Conservation (phyloP, 2,888 invertebrate species). For the Polydrusus tereticollis region DNA sequence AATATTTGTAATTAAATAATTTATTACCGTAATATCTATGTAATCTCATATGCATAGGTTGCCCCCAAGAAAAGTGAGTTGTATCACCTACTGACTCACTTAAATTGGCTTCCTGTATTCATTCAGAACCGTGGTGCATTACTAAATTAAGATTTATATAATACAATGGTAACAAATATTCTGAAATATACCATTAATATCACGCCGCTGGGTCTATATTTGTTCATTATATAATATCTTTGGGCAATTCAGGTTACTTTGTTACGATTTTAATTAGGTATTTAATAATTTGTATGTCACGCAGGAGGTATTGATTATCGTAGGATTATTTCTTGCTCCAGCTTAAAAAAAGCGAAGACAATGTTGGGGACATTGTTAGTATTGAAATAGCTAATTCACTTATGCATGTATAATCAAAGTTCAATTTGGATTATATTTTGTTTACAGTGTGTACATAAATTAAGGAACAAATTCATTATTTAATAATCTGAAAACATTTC, state of each 20-base stretch:
- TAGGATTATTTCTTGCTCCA: too few relatives aligned
- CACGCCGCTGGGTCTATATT: neutral
- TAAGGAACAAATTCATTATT: too few relatives aligned
- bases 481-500: too few relatives aligned
- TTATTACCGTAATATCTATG: neutral
- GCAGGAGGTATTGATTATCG: neutral
- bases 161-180: constrained; percentile 1
- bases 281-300: constrained; percentile 1
- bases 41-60: neutral
- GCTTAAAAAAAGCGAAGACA: too few relatives aligned
- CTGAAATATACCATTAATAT: constrained; percentile 14
- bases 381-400: too few relatives aligned
- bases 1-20: neutral
- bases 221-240: constrained; percentile 1
- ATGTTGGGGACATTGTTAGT: too few relatives aligned
- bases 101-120: constrained; percentile 4
- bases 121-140: constrained; percentile 3
- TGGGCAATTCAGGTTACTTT: constrained; percentile 1
- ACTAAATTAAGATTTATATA: constrained; percentile 1
- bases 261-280: neutral
- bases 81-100: constrained; percentile 19
- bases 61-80: constrained; percentile 7
- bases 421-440: too few relatives aligned
- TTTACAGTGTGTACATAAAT: too few relatives aligned
- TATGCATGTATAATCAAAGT: too few relatives aligned